Evolutionary conservation across 2,113 vertebrate genomes (phyloP).

Genomic region (zebrafish (Danio rerio)): GRCz12tu NC_133193.1:3809001-3809500

Average conservation of each 20-base stretch:
- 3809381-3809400: neutral
- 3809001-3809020: too few species aligned
- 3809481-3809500: neutral
- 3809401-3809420: constrained; percentile 20
- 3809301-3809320: constrained; percentile 37
- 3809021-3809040: neutral
- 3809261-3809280: constrained; percentile 1
- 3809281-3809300: constrained; percentile 11
- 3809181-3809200: neutral
- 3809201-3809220: neutral
- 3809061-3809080: neutral
- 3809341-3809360: constrained; percentile 18
- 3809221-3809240: constrained; percentile 13
- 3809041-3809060: neutral
- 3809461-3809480: neutral
- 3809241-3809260: neutral
- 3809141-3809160: neutral
- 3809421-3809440: neutral
- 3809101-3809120: neutral
- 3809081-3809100: neutral
- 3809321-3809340: constrained; percentile 23
- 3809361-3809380: constrained; percentile 12
- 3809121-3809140: neutral
- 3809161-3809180: neutral
- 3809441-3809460: neutral